These are phyloP conservation scores for Colossoma macropomum DNA, from an alignment of 2,113 vertebrate genomes.

Conservation along the genomic window DNA sequence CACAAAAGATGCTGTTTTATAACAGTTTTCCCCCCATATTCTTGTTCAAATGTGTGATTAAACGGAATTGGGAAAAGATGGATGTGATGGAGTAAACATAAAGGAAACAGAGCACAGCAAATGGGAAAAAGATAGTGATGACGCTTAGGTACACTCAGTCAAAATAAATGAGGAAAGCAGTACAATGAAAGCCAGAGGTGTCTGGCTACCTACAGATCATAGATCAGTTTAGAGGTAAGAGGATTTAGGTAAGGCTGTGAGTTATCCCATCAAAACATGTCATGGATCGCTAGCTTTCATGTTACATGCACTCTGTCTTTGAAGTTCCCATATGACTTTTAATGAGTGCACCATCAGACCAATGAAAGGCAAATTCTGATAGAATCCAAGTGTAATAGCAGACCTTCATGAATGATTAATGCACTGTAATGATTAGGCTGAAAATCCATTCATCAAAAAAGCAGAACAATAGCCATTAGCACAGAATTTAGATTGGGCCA, in stretches of 20 bases:
- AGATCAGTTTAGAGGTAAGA: not conserved
- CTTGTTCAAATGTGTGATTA: not conserved
- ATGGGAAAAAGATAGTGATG: not conserved
- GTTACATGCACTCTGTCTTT: not conserved
- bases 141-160: not conserved
- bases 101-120: not conserved
- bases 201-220: not conserved
- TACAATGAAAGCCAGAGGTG: constrained; percentile 8
- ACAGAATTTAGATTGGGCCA: not conserved
- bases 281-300: not conserved
- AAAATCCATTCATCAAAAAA: constrained; percentile 13
- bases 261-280: constrained; percentile 1
- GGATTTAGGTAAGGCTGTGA: not conserved
- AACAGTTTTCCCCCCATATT: not conserved
- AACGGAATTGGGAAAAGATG: not conserved
- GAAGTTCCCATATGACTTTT: not conserved
- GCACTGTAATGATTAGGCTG: not conserved
- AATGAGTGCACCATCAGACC: not conserved
- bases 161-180: not conserved
- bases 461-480: not conserved
- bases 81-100: not conserved
- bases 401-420: constrained; percentile 38
- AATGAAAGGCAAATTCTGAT: not conserved
- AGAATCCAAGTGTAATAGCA: not conserved
- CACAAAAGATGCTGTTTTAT: not conserved